Evolutionary conservation across 2,888 invertebrate species (phyloP).

Genomic region (Drosophila merina): DNA sequence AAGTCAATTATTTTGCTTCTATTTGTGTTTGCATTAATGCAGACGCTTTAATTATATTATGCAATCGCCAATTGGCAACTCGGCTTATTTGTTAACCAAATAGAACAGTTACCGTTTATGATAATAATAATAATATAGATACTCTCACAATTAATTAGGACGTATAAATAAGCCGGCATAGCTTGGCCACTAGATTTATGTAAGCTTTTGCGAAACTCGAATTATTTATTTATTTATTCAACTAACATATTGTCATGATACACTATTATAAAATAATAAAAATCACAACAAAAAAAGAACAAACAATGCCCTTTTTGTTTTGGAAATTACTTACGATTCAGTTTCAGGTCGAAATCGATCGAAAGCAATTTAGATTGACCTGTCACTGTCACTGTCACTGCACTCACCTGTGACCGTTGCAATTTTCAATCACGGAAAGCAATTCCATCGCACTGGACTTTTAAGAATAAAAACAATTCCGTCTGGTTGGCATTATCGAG

Average conservation of each 20-base stretch:
- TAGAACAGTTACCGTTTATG: slow-evolving; percentile 29
- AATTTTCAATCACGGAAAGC: slow-evolving; percentile 68
- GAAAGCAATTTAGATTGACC: slow-evolving; percentile 69
- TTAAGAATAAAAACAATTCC: background rate
- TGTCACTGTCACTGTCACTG: slow-evolving; percentile 60
- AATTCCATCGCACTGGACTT: slow-evolving; percentile 25
- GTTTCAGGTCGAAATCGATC: slow-evolving; percentile 2
- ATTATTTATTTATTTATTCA: slow-evolving; percentile 75
- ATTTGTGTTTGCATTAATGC: slow-evolving; percentile 55
- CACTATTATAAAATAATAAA: slow-evolving; percentile 55
- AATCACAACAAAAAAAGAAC: slow-evolving; percentile 42
- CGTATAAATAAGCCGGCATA: slow-evolving; percentile 3
- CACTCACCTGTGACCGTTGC: slow-evolving; percentile 68
- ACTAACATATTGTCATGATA: slow-evolving; percentile 73
- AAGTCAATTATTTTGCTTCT: slow-evolving; percentile 66
- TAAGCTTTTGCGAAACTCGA: slow-evolving; percentile 53
- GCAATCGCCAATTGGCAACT: slow-evolving; percentile 45
- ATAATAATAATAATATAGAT: slow-evolving; percentile 35
- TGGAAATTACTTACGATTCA: background rate
- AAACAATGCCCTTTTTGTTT: slow-evolving; percentile 7
- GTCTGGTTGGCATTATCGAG: slow-evolving; percentile 10
- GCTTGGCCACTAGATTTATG: slow-evolving; percentile 35
- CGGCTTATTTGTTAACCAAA: slow-evolving; percentile 59
- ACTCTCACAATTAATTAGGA: slow-evolving; percentile 38
- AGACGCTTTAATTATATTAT: slow-evolving; percentile 57